A percentile compares a stretch with the other conserved stretches of the same genome.
These are phyloP conservation scores for Bombyx huttoni DNA, from an alignment of 2,888 invertebrate genomes.

Conservation along the genomic window DNA sequence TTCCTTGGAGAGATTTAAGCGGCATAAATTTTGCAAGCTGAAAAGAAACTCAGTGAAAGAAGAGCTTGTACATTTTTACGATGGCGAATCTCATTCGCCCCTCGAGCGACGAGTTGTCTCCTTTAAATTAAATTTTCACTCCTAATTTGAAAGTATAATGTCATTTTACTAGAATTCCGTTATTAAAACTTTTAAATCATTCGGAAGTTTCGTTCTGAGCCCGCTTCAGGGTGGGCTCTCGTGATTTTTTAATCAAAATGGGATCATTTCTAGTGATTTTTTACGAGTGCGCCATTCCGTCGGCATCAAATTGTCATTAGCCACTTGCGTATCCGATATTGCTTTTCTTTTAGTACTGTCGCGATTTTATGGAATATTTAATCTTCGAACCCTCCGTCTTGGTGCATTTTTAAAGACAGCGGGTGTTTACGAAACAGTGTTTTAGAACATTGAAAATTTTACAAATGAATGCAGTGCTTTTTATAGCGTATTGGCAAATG, in stretches of 20 bases:
- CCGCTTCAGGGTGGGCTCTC: slow-evolving; percentile 47
- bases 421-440: neutral
- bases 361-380: slow-evolving; percentile 60
- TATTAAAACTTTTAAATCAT: slow-evolving; percentile 75
- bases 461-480: too few relatives aligned
- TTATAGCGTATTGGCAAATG: too few relatives aligned
- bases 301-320: slow-evolving; percentile 68
- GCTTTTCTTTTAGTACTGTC: slow-evolving; percentile 60
- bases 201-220: slow-evolving; percentile 54
- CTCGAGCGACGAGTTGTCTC: slow-evolving; percentile 64
- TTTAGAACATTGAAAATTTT: neutral
- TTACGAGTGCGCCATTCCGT: slow-evolving; percentile 62
- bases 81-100: slow-evolving; percentile 62
- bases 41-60: slow-evolving; percentile 69
- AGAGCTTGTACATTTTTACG: slow-evolving; percentile 70
- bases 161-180: slow-evolving; percentile 72
- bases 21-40: slow-evolving; percentile 63
- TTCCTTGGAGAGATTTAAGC: slow-evolving; percentile 66
- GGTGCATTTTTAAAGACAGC: slow-evolving; percentile 20
- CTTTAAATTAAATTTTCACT: slow-evolving; percentile 75
- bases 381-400: slow-evolving; percentile 39
- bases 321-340: slow-evolving; percentile 68
- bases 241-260: slow-evolving; percentile 73
- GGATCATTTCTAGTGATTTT: slow-evolving; percentile 70
- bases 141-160: slow-evolving; percentile 75